phyloP scores from a whole-genome alignment of 2,113 vertebrate genomes.

The Crotalus helleri region DNA sequence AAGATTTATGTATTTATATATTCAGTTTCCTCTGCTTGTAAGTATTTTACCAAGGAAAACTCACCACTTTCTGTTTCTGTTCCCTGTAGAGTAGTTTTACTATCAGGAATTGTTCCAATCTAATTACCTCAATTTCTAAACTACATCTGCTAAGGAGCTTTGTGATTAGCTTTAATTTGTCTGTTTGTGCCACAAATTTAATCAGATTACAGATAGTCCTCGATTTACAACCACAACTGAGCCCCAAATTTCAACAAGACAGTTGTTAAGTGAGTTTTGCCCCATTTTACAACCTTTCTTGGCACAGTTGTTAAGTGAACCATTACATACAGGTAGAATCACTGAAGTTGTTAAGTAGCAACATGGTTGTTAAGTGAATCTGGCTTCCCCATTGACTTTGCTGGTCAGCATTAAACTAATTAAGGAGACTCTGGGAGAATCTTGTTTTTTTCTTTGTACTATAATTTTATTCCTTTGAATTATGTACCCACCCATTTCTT shows the following conservation, averaged over 20 bases:
- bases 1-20: not conserved
- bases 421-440: not conserved
- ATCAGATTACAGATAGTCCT: not conserved
- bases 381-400: too few species aligned
- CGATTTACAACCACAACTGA: too few species aligned
- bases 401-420: not conserved
- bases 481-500: not conserved
- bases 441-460: not conserved
- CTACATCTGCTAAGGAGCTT: not conserved
- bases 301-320: too few species aligned
- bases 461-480: not conserved
- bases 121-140: not conserved
- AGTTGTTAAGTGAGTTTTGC: too few species aligned
- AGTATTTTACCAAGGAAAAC: not conserved
- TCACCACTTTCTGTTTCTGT: not conserved
- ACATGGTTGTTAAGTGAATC: too few species aligned
- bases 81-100: too few species aligned
- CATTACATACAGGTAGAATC: too few species aligned
- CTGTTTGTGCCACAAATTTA: not conserved
- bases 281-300: too few species aligned
- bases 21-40: not conserved
- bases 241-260: too few species aligned
- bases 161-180: not conserved
- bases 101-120: not conserved
- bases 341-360: too few species aligned